Percentiles rank a stretch among this genome's conserved stretches.
Evolutionary conservation across 2,113 vertebrate species (phyloP).

Genomic region (Tor tambroides): DNA sequence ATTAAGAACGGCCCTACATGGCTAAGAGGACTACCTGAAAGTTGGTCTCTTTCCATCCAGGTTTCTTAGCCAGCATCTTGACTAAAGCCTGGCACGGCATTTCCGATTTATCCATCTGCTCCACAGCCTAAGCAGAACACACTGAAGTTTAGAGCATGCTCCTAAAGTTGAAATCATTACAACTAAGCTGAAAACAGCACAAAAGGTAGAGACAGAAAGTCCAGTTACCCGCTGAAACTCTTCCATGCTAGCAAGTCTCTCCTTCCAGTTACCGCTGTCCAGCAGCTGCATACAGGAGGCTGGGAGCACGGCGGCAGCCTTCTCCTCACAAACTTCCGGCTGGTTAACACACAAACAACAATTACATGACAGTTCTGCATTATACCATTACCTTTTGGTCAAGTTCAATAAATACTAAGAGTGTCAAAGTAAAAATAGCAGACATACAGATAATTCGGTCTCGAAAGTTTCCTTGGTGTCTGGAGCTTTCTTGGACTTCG

Average conservation of each 20-base stretch:
- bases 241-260: constrained; percentile 97
- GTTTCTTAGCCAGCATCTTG: constrained; percentile 96
- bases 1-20: no score
- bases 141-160: neutral
- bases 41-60: constrained; percentile 98
- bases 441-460: constrained; percentile 89
- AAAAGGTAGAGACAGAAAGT: neutral
- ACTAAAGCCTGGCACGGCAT: constrained; percentile 96
- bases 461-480: constrained; percentile 85
- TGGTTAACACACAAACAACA: constrained; percentile 58
- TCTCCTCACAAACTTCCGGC: constrained; percentile 92
- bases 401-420: neutral
- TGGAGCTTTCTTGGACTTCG: constrained; percentile 83
- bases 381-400: no score
- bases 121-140: constrained; percentile 79
- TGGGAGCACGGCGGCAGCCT: constrained; percentile 81
- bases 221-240: constrained; percentile 89
- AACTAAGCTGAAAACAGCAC: neutral
- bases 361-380: no score
- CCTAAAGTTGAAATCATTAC: neutral
- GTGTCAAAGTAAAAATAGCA: neutral
- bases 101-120: constrained; percentile 86
- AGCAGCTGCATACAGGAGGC: constrained; percentile 88
- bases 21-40: constrained; percentile 85
- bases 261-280: constrained; percentile 88